Percentiles rank a stretch among this genome's conserved stretches.
Evolutionary conservation across 2,113 vertebrate genomes (phyloP).

Genomic region (Herpailurus yagouaroundi): DNA sequence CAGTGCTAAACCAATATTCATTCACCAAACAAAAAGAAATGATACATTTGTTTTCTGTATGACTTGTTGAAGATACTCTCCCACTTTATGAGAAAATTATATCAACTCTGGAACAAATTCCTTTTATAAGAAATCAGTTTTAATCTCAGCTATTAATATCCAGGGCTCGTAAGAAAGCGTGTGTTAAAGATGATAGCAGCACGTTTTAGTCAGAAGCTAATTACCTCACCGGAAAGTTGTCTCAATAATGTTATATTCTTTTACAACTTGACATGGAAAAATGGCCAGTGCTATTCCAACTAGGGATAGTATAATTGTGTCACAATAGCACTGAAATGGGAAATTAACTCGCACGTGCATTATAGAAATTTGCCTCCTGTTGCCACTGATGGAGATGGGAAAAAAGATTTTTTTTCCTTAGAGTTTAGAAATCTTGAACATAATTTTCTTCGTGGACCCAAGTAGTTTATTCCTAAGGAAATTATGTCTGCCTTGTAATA

Average conservation of each 20-base stretch:
- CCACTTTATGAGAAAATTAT: conserved; percentile 3
- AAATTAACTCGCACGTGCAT: neutral
- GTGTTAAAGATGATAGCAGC: conserved; percentile 29
- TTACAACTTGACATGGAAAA: neutral
- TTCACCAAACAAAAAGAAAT: conserved; percentile 10
- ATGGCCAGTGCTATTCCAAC: neutral
- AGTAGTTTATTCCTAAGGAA: conserved; percentile 23
- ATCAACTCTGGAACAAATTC: neutral
- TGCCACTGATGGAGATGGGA: neutral
- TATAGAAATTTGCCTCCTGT: neutral
- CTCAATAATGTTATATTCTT: neutral
- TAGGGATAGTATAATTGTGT: neutral
- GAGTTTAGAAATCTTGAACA: neutral
- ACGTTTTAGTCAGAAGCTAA: conserved; percentile 57
- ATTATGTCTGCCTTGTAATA: conserved; percentile 6
- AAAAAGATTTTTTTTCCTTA: neutral
- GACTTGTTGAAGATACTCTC: conserved; percentile 13
- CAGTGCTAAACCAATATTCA: neutral
- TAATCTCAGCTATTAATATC: conserved; percentile 57
- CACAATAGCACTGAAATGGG: neutral
- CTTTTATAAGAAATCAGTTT: conserved; percentile 47
- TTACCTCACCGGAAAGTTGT: conserved; percentile 52
- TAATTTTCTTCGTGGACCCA: conserved; percentile 34
- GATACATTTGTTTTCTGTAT: neutral
- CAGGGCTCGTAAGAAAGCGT: conserved; percentile 35